These are phyloP conservation scores for Neolamprologus hecqui DNA, from an alignment of 2,113 vertebrate species.

Conservation along the genomic window DNA sequence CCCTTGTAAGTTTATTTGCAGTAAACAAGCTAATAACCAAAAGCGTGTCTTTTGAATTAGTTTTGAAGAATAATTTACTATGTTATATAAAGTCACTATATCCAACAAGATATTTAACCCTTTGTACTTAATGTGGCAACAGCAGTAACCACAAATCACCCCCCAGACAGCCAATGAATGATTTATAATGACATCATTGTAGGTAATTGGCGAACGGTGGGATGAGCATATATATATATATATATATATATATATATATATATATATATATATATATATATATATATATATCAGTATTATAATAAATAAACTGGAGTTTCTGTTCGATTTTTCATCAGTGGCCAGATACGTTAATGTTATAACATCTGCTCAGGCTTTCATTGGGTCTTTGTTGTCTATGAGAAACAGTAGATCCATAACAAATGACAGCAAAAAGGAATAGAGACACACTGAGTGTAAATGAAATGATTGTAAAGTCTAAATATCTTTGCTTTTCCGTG, in stretches of 20 bases:
- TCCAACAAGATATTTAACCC: background rate
- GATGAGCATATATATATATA: background rate
- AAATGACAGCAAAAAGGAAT: background rate
- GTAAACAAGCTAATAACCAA: background rate
- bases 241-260: background rate
- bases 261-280: background rate
- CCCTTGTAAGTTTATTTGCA: background rate
- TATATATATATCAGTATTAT: background rate
- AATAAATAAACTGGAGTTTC: background rate
- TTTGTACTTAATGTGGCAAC: background rate
- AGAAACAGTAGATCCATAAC: background rate
- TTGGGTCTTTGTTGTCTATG: background rate
- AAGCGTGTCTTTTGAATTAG: background rate
- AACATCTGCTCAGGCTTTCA: background rate
- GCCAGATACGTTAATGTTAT: background rate
- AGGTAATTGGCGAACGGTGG: background rate
- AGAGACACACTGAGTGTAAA: background rate
- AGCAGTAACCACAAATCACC: background rate
- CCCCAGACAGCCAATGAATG: background rate
- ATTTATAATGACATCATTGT: background rate
- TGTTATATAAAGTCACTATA: background rate
- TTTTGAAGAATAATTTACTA: background rate
- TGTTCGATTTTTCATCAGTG: background rate
- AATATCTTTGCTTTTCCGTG: background rate
- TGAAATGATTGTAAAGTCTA: background rate